Evolutionary conservation across 2,888 invertebrate species (phyloP).

Genomic region (Noctua pronuba): DNA sequence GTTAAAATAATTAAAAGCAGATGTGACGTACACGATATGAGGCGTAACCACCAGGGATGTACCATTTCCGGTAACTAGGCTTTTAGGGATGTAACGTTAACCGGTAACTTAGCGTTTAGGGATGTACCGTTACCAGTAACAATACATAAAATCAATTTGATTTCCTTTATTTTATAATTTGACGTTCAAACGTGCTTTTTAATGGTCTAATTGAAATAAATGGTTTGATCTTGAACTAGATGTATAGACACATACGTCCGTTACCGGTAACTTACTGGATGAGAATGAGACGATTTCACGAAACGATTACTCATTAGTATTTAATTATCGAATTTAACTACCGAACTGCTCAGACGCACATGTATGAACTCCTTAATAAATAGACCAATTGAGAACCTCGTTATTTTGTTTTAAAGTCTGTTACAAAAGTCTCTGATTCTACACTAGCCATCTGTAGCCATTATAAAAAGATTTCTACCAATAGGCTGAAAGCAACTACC

Average conservation of each 20-base stretch:
- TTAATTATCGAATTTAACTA: background rate
- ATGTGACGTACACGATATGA: slow-evolving; percentile 46
- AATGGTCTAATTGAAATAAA: background rate
- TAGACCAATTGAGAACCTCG: background rate
- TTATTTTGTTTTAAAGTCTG: background rate
- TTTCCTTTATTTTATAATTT: background rate
- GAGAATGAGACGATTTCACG: background rate
- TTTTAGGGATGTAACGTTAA: background rate
- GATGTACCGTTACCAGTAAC: background rate
- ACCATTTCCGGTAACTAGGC: background rate
- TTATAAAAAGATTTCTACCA: background rate
- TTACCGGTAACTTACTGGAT: background rate
- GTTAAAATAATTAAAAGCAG: slow-evolving; percentile 59
- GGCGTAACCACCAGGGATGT: slow-evolving; percentile 44
- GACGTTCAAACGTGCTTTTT: background rate
- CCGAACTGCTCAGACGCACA: background rate
- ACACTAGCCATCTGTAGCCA: background rate
- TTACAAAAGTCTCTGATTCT: background rate
- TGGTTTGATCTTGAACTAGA: background rate
- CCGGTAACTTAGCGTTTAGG: background rate
- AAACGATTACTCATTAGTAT: background rate
- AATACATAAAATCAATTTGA: background rate
- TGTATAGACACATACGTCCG: background rate
- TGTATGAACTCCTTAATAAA: too few species aligned
- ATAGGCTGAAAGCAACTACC: background rate